Evolutionary conservation across 2,888 invertebrate genomes (phyloP).

Genomic region (Stenichneumon culpator): DNA sequence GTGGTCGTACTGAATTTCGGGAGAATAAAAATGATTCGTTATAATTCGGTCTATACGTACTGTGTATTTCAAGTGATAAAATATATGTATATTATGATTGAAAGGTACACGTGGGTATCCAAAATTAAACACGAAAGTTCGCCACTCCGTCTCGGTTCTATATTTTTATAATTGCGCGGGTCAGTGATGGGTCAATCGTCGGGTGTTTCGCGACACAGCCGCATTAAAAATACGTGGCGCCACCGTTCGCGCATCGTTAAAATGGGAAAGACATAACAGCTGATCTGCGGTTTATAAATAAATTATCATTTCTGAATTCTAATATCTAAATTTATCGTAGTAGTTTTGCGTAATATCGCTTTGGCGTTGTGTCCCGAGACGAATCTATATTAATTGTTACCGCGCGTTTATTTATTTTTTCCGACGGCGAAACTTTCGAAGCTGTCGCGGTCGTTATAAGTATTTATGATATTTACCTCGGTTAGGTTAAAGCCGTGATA

Average conservation of each 20-base stretch:
- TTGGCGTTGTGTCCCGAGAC: slow-evolving; percentile 15
- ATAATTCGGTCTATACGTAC: slow-evolving; percentile 6
- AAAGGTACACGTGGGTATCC: neutral
- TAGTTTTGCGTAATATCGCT: slow-evolving; percentile 75
- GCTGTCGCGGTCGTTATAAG: neutral
- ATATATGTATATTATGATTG: neutral
- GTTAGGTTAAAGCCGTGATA: slow-evolving; percentile 94
- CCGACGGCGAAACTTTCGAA: slow-evolving; percentile 36
- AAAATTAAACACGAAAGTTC: slow-evolving; percentile 5
- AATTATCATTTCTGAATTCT: slow-evolving; percentile 41
- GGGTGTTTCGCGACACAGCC: slow-evolving; percentile 35
- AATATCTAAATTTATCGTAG: slow-evolving; percentile 77
- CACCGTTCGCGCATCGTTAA: slow-evolving; percentile 8
- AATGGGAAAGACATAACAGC: slow-evolving; percentile 71
- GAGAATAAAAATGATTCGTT: slow-evolving; percentile 71
- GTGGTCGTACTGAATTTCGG: slow-evolving; percentile 95
- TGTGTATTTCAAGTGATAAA: neutral
- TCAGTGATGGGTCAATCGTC: slow-evolving; percentile 42
- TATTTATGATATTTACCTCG: slow-evolving; percentile 88
- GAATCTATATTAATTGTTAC: neutral
- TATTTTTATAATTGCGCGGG: slow-evolving; percentile 55
- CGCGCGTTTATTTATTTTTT: slow-evolving; percentile 69
- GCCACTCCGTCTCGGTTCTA: neutral
- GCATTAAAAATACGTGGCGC: slow-evolving; percentile 33
- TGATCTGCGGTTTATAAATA: slow-evolving; percentile 80